Evolutionary conservation across 2,113 vertebrate species (phyloP).

Genomic region (Notarius quadriscutis): DNA sequence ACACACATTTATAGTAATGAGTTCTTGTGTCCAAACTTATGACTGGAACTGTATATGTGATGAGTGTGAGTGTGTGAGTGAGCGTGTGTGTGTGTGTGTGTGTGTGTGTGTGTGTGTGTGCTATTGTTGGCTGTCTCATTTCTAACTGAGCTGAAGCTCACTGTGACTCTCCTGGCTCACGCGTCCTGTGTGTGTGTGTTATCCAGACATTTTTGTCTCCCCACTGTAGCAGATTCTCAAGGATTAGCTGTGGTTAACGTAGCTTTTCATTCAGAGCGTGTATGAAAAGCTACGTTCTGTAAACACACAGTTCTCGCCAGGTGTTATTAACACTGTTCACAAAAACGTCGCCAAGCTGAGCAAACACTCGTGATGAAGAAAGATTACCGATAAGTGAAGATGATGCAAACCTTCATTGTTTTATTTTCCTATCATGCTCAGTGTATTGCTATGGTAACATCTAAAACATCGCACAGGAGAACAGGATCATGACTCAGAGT

Average conservation of each 20-base stretch:
- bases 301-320: background rate
- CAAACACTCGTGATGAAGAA: constrained; percentile 62
- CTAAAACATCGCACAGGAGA: constrained; percentile 66
- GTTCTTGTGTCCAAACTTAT: too few relatives aligned
- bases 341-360: constrained; percentile 69
- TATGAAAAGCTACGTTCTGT: background rate
- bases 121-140: background rate
- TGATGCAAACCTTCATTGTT: constrained; percentile 45
- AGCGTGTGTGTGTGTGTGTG: background rate
- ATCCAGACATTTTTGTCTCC: background rate
- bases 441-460: constrained; percentile 70
- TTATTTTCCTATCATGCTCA: background rate
- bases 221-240: background rate
- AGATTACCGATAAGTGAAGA: constrained; percentile 51
- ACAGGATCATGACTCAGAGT: constrained; percentile 51
- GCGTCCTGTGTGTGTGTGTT: background rate
- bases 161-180: background rate
- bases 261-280: background rate
- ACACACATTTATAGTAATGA: too few relatives aligned
- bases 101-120: background rate
- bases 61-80: background rate
- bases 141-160: background rate
- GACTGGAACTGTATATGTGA: too few relatives aligned
- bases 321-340: background rate
- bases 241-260: background rate